A percentile compares a stretch with the other conserved stretches of the same genome.
phyloP scores from a whole-genome alignment of 1,140 invertebrate species.

The Bombus waltoni region DNA sequence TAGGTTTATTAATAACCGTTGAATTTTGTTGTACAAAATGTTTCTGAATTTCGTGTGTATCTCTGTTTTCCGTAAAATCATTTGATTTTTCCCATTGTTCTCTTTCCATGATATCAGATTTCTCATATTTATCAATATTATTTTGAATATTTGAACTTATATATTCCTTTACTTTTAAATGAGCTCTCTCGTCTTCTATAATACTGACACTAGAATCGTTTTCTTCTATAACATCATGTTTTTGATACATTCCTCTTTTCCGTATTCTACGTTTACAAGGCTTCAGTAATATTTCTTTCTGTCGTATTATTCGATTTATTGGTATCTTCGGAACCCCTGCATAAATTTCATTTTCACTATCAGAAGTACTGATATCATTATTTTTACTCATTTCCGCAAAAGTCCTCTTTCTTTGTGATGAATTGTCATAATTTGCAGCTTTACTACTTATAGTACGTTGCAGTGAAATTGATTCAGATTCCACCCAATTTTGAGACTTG shows the following conservation, averaged over 20 bases:
- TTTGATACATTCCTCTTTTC: background rate
- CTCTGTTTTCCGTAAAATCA: background rate
- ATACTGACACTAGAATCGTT: constrained; percentile 63
- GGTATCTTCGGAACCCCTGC: constrained; percentile 61
- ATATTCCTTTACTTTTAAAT: background rate
- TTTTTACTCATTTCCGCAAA: constrained; percentile 4
- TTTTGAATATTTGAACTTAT: background rate
- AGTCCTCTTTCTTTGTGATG: constrained; percentile 10
- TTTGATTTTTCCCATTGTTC: no score
- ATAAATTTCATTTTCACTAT: constrained; percentile 66
- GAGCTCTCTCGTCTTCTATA: constrained; percentile 54
- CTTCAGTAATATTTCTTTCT: background rate
- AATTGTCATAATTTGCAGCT: background rate
- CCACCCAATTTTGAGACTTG: background rate
- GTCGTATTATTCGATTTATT: constrained; percentile 47
- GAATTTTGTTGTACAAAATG: background rate
- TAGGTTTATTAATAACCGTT: background rate
- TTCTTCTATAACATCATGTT: background rate
- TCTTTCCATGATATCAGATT: background rate
- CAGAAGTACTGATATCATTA: constrained; percentile 29
- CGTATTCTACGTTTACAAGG: constrained; percentile 29
- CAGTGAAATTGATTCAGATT: background rate
- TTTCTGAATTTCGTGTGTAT: background rate
- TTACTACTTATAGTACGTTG: background rate
- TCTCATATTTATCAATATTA: background rate